Conservation (phyloP, 2,888 invertebrate genomes). For the Polydesmus complanatus region DNA sequence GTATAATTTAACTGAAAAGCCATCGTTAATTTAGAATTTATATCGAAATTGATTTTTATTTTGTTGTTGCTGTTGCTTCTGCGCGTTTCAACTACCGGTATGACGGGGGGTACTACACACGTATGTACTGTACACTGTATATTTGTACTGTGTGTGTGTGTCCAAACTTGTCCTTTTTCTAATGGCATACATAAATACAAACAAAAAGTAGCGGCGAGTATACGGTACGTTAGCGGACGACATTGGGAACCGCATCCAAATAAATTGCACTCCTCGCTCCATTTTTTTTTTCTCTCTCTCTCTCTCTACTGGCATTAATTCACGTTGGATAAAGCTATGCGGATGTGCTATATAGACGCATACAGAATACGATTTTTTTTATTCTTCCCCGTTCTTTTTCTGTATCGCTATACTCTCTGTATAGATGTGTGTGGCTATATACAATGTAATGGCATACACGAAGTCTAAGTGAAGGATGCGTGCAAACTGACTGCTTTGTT, state of each 20-base stretch:
- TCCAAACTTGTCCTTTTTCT: too few relatives aligned
- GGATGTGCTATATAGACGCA: background rate
- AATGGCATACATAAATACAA: background rate
- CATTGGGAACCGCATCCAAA: background rate
- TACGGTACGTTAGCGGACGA: too few relatives aligned
- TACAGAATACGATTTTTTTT: background rate
- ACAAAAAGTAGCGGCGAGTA: background rate
- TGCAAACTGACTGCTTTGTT: slow-evolving; percentile 7
- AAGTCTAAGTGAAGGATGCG: slow-evolving; percentile 2
- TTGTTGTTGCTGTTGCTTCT: too few relatives aligned
- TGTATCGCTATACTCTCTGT: background rate
- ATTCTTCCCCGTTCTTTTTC: too few relatives aligned
- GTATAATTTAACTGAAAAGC: too few relatives aligned
- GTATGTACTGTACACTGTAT: too few relatives aligned
- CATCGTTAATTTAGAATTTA: too few relatives aligned
- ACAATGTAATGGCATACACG: background rate
- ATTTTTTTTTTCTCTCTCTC: background rate
- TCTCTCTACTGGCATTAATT: background rate
- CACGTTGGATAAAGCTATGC: background rate
- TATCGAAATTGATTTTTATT: too few relatives aligned
- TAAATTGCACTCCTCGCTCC: background rate
- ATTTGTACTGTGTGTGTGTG: too few relatives aligned
- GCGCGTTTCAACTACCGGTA: too few relatives aligned
- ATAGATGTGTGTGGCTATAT: background rate
- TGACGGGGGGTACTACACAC: too few relatives aligned